Base-by-base conservation (phyloP, 2,113 vertebrate species). In the Trichomycterus rosablanca region DNA sequence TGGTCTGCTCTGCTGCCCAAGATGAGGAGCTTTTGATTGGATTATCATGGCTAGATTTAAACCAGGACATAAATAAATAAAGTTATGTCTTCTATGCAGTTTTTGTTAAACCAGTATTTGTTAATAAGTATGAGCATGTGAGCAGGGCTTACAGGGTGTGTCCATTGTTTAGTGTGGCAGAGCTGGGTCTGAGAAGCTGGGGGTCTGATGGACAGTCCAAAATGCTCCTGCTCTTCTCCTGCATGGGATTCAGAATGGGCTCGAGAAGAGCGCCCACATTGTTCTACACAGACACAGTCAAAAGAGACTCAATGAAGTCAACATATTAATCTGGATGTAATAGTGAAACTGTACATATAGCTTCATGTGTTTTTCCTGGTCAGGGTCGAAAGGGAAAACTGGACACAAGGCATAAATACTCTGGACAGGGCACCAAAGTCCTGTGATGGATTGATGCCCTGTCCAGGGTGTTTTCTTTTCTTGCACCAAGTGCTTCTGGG, bases 161-260 rank as follows among this genome's bases (percentile, higher is more conserved):
- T 0, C 94, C 92, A 0, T 97, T 95, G 89, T 93, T 95, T 71
- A 96, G 88, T 0, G 92, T 91, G 23, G 86, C 83, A 0, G 88
- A 86, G 72, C 88, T 91, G 55, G 92, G 91, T 73, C 65, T 84
- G 83, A 71, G 74, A 78, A 89, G 71, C 85, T 88, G 68, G n/a
- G 55, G 62, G 43, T 86, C 87, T 8, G 87, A 86, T 72, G 89
- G 90, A 0, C 84, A 88, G 20, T 86, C 87, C 3, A 87, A 83
- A 3, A 82, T 89, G 76, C 23, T 86, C 65, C 86, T 0, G 0
- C 89, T 83, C 72, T 86, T 1, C 0, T 90, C 93, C 82, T 91
- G 83, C 40, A 89, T 88, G 63, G 81, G 81, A 65, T 80, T 72
- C 72, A 85, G 70, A 74, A 86, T 76, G 59, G 87, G 84, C 78